Evolutionary conservation across 2,797 vertebrate genomes (phyloP), one percentile per base, ranked within the genome.

Genomic region (Acrocephalus scirpaceus): DNA sequence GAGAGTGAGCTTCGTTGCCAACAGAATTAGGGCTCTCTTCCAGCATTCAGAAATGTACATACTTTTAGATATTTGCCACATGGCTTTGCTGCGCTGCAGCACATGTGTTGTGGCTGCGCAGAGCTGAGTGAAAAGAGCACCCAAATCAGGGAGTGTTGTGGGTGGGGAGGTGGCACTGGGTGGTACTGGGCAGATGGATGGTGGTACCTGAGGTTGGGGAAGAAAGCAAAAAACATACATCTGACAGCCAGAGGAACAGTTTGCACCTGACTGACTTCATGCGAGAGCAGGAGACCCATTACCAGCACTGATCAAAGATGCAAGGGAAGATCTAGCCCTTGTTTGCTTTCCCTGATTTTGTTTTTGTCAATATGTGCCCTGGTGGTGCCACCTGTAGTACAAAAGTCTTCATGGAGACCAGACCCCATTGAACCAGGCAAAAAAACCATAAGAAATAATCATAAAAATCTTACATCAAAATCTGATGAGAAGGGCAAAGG

Each of bases 1-100:
- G 42, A 86, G 88, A 88, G 53, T 54, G 53, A 47, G 60, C 45
- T 64, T 84, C 0, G 0, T 73, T 97, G 96, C 93, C 96, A 96
- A 72, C 36, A 90, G 81, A 94, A 88, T 44, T 73, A 91, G 85
- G 95, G 92, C 95, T 93, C 58, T 19, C 48, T 96, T 97, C 96
- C 95, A 97, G 87, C 76, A 88, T 60, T 91, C 82, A 78, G 94
- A 94, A 93, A 79, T 4, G 0, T 94, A 86, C 80, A 87, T 76
- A 42, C 92, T 92, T 93, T 90, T 88, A 92, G 94, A 36, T 74
- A 58, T 94, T 85, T 96, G 91, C 88, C 91, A 96, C 94, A 82
- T 94, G 96, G 95, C 42, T 96, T 62, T 91, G 81, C 93, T 74
- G 73, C 27, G 10, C 67, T 47, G 86, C 86, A 92, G 90, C 94